These are phyloP conservation scores for Dinocampus coccinellae DNA, from an alignment of 2,888 invertebrate genomes.

Conservation along the genomic window DNA sequence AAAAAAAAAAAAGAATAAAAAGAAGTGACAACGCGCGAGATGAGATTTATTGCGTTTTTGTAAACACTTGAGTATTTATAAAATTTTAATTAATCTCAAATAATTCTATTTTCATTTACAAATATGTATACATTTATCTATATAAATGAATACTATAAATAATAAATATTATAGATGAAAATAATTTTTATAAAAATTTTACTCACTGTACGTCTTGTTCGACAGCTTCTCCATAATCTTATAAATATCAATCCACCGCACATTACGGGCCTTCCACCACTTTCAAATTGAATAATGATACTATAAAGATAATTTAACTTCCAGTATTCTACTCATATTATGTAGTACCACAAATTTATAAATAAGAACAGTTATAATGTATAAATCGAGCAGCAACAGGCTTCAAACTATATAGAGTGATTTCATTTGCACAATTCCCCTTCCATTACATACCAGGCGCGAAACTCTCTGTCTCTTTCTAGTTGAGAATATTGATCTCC, in stretches of 20 bases:
- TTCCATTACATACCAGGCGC: constrained; percentile 42
- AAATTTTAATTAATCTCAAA: background rate
- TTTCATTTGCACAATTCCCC: constrained; percentile 57
- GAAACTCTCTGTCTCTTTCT: constrained; percentile 54
- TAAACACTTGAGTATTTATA: background rate
- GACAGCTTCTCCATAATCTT: constrained; percentile 64
- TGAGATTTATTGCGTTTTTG: background rate
- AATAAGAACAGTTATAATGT: constrained; percentile 50
- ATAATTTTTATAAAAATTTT: constrained; percentile 12
- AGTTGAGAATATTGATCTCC: constrained; percentile 66
- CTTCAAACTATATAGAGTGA: constrained; percentile 62
- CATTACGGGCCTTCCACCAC: constrained; percentile 56
- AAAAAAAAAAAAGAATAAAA: no score
- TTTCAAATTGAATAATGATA: constrained; percentile 39
- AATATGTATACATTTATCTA: background rate
- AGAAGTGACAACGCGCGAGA: no score
- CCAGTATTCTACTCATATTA: background rate
- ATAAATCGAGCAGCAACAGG: constrained; percentile 63
- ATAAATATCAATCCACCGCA: constrained; percentile 56
- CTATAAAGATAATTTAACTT: constrained; percentile 7
- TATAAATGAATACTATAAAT: constrained; percentile 1
- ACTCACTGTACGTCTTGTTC: constrained; percentile 63
- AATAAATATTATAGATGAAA: background rate
- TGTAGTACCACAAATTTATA: constrained; percentile 1
- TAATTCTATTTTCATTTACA: background rate